Evolutionary conservation across 1,140 invertebrate genomes (phyloP).

Genomic region (Steinernema feltiae): DNA sequence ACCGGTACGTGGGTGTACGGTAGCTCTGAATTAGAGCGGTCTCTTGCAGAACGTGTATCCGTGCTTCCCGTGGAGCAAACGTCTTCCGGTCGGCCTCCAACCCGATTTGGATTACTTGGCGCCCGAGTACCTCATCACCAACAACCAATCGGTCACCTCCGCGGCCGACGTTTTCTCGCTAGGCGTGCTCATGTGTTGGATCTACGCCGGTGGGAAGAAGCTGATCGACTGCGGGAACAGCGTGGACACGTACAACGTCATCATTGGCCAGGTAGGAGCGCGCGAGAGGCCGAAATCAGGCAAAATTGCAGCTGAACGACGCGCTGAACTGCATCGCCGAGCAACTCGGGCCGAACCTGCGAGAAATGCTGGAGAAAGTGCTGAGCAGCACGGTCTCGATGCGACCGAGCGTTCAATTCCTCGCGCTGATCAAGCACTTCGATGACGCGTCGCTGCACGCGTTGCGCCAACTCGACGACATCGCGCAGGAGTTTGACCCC

Average conservation of each 20-base stretch:
- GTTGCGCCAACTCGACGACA: conserved; percentile 53
- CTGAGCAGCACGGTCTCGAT: conserved; percentile 45
- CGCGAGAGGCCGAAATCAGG: conserved; percentile 8
- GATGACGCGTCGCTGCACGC: conserved; percentile 50
- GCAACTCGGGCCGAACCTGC: conserved; percentile 49
- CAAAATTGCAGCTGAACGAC: conserved; percentile 42
- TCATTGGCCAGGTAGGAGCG: conserved; percentile 58
- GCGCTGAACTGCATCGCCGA: conserved; percentile 45
- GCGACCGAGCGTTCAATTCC: conserved; percentile 46
- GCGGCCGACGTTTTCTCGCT: conserved; percentile 62
- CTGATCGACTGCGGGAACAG: conserved; percentile 60
- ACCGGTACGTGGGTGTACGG: conserved; percentile 18
- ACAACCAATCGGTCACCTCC: conserved; percentile 49
- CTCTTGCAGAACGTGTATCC: conserved; percentile 55
- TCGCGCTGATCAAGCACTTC: conserved; percentile 55
- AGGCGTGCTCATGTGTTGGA: conserved; percentile 61
- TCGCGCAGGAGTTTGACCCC: conserved; percentile 54
- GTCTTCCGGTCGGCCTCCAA: conserved; percentile 60
- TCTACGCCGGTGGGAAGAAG: conserved; percentile 60
- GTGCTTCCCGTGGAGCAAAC: conserved; percentile 61
- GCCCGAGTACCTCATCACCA: conserved; percentile 58
- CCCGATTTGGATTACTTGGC: conserved; percentile 62
- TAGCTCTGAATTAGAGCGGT: neutral
- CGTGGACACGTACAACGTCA: conserved; percentile 59
- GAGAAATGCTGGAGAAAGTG: conserved; percentile 46